Evolutionary conservation across 1,140 invertebrate genomes (phyloP), one percentile per base, ranked within the genome.

Genomic region (Oryzaephilus surinamensis): DNA sequence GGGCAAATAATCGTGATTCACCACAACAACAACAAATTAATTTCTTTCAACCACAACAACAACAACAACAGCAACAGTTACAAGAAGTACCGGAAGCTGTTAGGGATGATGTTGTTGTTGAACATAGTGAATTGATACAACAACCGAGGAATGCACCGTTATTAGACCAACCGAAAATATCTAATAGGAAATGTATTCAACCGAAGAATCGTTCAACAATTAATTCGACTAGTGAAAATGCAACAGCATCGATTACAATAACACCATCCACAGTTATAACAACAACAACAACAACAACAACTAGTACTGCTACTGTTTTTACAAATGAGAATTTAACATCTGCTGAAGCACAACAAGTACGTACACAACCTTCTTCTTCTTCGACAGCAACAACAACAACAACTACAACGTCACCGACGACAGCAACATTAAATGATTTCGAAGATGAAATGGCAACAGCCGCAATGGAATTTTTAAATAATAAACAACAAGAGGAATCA

Each of bases 21-120:
- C 46, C 51, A 19, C 20, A 45, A 28, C 36, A 47, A 21, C 20
- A 46, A 42, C 47, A 62, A 55, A 51, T 61, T 52, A 52, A 58
- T 52, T 41, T 64, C 56, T 57, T 66, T 60, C 44, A 62, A 57
- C 51, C 58, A 46, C 38, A 57, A 44, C 40, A 54, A 28, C 11
- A 24, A n/a, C 11, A 24, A n/a, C 3, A 7, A 24, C 11, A 33
- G 38, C 61, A 12, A 56, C 64, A 2, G 66, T 69, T 74, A 18
- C 70, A 73, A 42, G 70, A 73, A 50, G 63, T 74, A 1, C 65
- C 69, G 0, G 71, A 73, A 36, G 67, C 69, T 11, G 66, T 71
- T 2, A 52, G 67, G 3, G n/a, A n/a, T n/a, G n/a, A n/a, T n/a
- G n/a, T n/a, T 6, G 69, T 68, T 28, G 43, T 58, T 2, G 43